Percentiles rank a stretch among this genome's conserved stretches.
Evolutionary conservation across 2,888 invertebrate species (phyloP).

Genomic region (Aelia acuminata): DNA sequence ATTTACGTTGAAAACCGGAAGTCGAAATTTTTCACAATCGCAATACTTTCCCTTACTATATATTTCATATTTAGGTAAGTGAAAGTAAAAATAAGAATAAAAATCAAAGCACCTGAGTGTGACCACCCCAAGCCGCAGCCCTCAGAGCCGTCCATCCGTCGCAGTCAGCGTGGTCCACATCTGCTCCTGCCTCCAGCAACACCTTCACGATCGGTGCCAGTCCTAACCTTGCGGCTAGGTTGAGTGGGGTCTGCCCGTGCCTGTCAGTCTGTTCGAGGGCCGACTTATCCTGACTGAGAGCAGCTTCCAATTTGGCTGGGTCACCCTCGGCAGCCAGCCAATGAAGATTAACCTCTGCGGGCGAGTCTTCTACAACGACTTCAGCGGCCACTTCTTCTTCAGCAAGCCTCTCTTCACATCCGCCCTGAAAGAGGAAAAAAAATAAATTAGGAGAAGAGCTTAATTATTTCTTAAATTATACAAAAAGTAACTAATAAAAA

Average conservation of each 20-base stretch:
- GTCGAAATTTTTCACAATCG: too few relatives aligned
- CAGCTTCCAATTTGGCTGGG: conserved; percentile 76
- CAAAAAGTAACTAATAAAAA: too few relatives aligned
- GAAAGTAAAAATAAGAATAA: not conserved
- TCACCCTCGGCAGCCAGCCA: conserved; percentile 84
- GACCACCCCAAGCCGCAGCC: conserved; percentile 97
- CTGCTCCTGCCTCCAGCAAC: conserved; percentile 76
- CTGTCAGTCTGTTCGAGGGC: conserved; percentile 78
- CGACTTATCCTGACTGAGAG: conserved; percentile 73
- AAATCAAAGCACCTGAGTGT: conserved; percentile 77
- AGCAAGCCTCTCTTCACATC: conserved; percentile 63
- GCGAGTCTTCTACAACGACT: conserved; percentile 54
- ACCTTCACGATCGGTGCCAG: conserved; percentile 81
- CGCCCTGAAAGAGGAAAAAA: conserved; percentile 61
- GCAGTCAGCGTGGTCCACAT: conserved; percentile 82
- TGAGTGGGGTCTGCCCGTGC: conserved; percentile 88
- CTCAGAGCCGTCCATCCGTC: conserved; percentile 93
- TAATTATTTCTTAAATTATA: too few relatives aligned
- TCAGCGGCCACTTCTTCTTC: conserved; percentile 59
- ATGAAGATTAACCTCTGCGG: conserved; percentile 76
- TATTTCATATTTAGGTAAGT: too few relatives aligned
- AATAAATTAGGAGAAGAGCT: too few relatives aligned
- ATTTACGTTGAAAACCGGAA: too few relatives aligned
- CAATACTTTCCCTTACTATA: too few relatives aligned
- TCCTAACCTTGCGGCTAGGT: conserved; percentile 86